These are phyloP conservation scores for Caenorhabditis uteleia DNA, from an alignment of 2,888 invertebrate species.

Conservation along the genomic window DNA sequence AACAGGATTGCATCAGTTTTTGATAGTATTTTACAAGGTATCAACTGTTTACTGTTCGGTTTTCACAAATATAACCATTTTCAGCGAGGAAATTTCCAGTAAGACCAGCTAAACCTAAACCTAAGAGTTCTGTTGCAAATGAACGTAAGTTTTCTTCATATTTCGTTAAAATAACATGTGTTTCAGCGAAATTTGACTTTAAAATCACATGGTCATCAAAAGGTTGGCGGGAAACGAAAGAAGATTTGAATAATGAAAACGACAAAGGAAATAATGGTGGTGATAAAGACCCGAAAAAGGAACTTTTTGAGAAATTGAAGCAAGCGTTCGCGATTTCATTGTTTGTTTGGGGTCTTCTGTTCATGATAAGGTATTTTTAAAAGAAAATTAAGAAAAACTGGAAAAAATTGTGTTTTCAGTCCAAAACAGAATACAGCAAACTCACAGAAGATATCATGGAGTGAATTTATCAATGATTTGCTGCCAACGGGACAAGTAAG, in stretches of 20 bases:
- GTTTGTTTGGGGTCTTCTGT: conserved; percentile 55
- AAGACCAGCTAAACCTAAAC: too few species aligned
- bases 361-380: conserved; percentile 37
- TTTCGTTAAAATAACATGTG: background rate
- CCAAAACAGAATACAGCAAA: conserved; percentile 12
- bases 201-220: conserved; percentile 30
- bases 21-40: too few species aligned
- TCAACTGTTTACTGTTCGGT: too few species aligned
- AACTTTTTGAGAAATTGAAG: conserved; percentile 46
- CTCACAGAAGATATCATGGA: conserved; percentile 80
- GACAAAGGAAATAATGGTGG: conserved; percentile 4
- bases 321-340: conserved; percentile 52
- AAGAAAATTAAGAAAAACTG: background rate
- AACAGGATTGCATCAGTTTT: too few species aligned
- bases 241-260: conserved; percentile 7
- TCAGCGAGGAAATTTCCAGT: too few species aligned
- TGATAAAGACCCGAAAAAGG: conserved; percentile 26
- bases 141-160: background rate
- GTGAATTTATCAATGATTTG: conserved; percentile 94
- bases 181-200: conserved; percentile 12
- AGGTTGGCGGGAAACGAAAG: conserved; percentile 9
- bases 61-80: too few species aligned
- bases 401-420: conserved; percentile 9
- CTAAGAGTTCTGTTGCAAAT: too few species aligned
- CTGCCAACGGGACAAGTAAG: conserved; percentile 90